Evolutionary conservation across 2,113 vertebrate genomes (phyloP), one percentile per base, ranked within the genome.

Genomic region (Tragelaphus scriptus): DNA sequence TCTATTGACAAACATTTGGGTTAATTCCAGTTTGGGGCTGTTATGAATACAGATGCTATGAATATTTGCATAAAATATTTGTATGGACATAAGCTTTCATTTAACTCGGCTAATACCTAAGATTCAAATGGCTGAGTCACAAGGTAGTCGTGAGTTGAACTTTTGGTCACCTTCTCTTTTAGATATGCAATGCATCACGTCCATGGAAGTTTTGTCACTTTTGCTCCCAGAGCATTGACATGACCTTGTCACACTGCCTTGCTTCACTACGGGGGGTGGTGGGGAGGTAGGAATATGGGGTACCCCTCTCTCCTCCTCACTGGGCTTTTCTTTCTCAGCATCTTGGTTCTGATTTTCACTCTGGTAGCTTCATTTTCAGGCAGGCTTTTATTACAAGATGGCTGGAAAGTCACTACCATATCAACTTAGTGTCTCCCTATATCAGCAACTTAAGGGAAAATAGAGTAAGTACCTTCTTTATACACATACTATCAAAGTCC

Each of bases 1-100:
- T 59, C 40, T 97, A 65, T 84, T 88, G 23, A 75, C 87, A 89
- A 81, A 55, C 5, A 91, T 85, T 91, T 59, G 15, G 21, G 2
- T n/a, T 82, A 10, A 40, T 88, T 92, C 14, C 3, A 51, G 3
- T 25, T 87, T 97, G 21, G 1, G 25, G 10, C 6, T 90, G 1
- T 82, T 80, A 80, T 17, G 56, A 80, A 58, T n/a, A 85, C 96
- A 63, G 16, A 17, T 47, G 3, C 26, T 49, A 14, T 90, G 49
- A 86, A 79, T 81, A 92, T 65, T 85, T 96, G 53, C 32, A 19
- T 28, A 21, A 4, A 63, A 30, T 68, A 14, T 93, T 77, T 55
- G 2, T 79, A 53, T 26, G 53, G n/a, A 49, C 3, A 40, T 23
- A 61, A 17, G 6, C 14, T 90, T 79, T 85, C 40, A 85, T 80